phyloP scores from a whole-genome alignment of 1,140 invertebrate genomes.

The Zaprionus tsacasi region DNA sequence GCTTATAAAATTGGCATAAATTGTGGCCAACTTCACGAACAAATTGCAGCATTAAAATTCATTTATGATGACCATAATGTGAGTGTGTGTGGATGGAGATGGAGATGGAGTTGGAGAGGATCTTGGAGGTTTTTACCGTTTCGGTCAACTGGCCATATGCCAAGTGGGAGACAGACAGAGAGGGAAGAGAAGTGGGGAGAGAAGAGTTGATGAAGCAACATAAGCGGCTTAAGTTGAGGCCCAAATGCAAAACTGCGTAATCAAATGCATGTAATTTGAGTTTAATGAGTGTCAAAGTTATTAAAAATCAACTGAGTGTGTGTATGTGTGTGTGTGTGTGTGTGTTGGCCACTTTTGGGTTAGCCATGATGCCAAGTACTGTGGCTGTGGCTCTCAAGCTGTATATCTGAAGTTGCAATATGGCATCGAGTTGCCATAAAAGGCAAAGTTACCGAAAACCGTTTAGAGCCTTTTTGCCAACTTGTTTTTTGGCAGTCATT shows the following conservation, averaged over 20 bases:
- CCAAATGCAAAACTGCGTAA: conserved; percentile 77
- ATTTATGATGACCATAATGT: conserved; percentile 50
- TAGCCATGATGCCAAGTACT: conserved; percentile 37
- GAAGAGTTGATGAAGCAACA: conserved; percentile 57
- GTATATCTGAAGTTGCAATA: conserved; percentile 7
- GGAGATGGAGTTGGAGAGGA: conserved; percentile 2
- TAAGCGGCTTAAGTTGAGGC: conserved; percentile 67
- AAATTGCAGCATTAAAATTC: conserved; percentile 40
- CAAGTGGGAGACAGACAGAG: background rate
- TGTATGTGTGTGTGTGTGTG: background rate
- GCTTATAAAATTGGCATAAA: conserved; percentile 14
- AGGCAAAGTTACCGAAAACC: conserved; percentile 56
- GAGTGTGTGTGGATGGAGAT: background rate
- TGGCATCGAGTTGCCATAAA: conserved; percentile 56
- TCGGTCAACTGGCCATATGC: conserved; percentile 27
- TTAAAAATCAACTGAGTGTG: conserved; percentile 73
- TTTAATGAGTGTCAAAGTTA: conserved; percentile 83
- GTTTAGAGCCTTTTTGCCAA: conserved; percentile 59
- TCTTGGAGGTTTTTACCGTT: conserved; percentile 43
- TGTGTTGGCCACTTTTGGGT: conserved; percentile 49
- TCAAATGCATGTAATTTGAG: conserved; percentile 82
- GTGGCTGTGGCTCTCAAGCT: background rate
- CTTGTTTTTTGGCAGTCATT: conserved; percentile 67
- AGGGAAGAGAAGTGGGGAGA: background rate
- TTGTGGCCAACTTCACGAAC: conserved; percentile 29